Percentiles rank a stretch among this genome's conserved stretches.
Evolutionary conservation across 1,140 invertebrate genomes (phyloP).

Genomic region (Drosophila burlai): DNA sequence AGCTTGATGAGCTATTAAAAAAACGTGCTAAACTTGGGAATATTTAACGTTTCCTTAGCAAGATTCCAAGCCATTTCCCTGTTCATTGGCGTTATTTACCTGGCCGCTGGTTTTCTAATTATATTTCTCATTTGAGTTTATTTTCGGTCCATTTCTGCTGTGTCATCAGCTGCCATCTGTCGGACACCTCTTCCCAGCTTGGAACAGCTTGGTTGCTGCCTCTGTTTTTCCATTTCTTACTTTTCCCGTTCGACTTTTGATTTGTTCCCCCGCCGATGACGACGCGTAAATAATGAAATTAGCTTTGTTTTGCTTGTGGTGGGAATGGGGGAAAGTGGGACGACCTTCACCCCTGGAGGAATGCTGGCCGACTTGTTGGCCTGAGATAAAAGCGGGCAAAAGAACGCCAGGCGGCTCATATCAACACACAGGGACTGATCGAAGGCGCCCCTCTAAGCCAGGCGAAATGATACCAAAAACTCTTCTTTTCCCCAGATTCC

Average conservation of each 20-base stretch:
- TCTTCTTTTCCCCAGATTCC: constrained; percentile 65
- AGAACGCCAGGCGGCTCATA: constrained; percentile 52
- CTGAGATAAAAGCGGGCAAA: neutral
- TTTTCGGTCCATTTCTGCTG: constrained; percentile 9
- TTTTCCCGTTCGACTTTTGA: constrained; percentile 22
- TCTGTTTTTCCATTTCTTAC: constrained; percentile 23
- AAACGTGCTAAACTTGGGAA: neutral
- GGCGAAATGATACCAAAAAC: constrained; percentile 16
- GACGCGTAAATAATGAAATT: constrained; percentile 74
- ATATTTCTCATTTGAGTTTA: constrained; percentile 15
- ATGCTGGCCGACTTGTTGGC: constrained; percentile 10
- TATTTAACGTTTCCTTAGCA: neutral
- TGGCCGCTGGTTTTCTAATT: neutral
- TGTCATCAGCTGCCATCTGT: constrained; percentile 30
- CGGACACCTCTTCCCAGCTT: constrained; percentile 1
- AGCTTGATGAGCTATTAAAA: no score
- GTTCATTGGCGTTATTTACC: neutral
- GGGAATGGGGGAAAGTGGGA: neutral
- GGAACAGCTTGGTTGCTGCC: constrained; percentile 12
- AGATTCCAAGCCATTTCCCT: neutral
- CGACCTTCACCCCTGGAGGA: constrained; percentile 28
- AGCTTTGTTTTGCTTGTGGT: constrained; percentile 51
- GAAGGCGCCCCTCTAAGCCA: constrained; percentile 10
- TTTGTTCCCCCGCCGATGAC: constrained; percentile 31
- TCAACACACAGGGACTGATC: constrained; percentile 66